Conservation (phyloP, 1,140 invertebrate species). For the Anoplolepis gracilipes region DNA sequence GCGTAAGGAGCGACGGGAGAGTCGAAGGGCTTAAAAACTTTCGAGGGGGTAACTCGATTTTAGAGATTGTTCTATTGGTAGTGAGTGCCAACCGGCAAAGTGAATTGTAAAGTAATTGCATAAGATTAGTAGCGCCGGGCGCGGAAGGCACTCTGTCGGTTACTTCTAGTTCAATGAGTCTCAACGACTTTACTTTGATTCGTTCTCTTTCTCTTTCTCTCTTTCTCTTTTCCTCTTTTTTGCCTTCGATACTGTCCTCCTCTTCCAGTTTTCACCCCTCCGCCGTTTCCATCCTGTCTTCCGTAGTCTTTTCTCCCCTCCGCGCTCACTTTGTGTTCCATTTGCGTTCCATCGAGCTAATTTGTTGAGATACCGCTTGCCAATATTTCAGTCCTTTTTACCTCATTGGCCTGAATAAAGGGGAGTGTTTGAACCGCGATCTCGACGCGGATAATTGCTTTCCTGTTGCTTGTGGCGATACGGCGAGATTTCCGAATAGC, state of each 20-base stretch:
- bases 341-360: constrained; percentile 85
- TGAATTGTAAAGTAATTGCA: constrained; percentile 86
- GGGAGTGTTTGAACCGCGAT: constrained; percentile 68
- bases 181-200: constrained; percentile 86
- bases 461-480: constrained; percentile 65
- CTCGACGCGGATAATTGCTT: constrained; percentile 79
- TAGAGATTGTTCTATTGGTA: constrained; percentile 82
- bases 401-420: constrained; percentile 78
- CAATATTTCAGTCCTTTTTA: constrained; percentile 85
- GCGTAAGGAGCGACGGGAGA: constrained; percentile 28
- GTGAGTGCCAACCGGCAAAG: constrained; percentile 83
- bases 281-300: constrained; percentile 42
- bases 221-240: constrained; percentile 60
- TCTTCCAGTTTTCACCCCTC: constrained; percentile 41
- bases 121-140: constrained; percentile 84
- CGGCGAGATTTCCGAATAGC: constrained; percentile 62
- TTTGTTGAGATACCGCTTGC: constrained; percentile 86
- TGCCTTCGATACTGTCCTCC: constrained; percentile 63
- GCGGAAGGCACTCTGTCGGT: constrained; percentile 84
- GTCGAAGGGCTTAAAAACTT: constrained; percentile 65
- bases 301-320: constrained; percentile 39
- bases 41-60: constrained; percentile 82
- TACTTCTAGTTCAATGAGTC: constrained; percentile 85
- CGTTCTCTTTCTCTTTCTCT: constrained; percentile 69
- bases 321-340: constrained; percentile 79